Conservation (phyloP, 2,888 invertebrate species). For the Microplitis manilae region DNA sequence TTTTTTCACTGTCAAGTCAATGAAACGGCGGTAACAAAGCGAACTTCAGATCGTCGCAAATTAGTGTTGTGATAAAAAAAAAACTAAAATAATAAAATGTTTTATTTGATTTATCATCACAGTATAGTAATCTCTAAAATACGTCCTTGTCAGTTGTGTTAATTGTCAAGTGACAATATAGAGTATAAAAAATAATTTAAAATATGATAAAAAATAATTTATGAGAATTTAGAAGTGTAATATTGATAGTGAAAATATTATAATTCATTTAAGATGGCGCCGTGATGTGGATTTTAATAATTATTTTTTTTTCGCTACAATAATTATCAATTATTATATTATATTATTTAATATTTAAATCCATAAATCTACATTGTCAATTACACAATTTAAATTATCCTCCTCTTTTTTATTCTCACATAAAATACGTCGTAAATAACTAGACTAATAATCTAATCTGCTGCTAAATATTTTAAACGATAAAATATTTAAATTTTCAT, state of each 20-base stretch:
- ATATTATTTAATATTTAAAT: too few species aligned
- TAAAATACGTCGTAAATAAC: too few species aligned
- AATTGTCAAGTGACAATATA: neutral
- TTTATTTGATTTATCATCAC: neutral
- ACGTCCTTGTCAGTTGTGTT: neutral
- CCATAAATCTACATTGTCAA: too few species aligned
- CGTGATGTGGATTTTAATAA: neutral
- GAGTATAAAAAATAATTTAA: neutral
- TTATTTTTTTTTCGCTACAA: neutral
- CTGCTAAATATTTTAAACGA: too few species aligned
- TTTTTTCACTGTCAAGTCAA: constrained; percentile 9
- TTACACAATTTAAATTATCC: too few species aligned
- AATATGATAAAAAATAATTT: neutral
- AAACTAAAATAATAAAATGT: neutral
- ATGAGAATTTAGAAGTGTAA: neutral
- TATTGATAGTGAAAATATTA: neutral
- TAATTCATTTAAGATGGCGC: neutral
- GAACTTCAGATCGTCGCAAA: constrained; percentile 1
- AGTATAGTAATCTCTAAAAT: neutral
- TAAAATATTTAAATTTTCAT: too few species aligned
- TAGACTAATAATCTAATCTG: too few species aligned
- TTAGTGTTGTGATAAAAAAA: neutral
- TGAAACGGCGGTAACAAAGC: constrained; percentile 18
- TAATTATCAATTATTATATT: neutral
- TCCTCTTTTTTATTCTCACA: too few species aligned